Percentiles rank a stretch among this genome's conserved stretches.
Evolutionary conservation across 2,113 vertebrate genomes (phyloP).

Genomic region (Parotia lawesii): DNA sequence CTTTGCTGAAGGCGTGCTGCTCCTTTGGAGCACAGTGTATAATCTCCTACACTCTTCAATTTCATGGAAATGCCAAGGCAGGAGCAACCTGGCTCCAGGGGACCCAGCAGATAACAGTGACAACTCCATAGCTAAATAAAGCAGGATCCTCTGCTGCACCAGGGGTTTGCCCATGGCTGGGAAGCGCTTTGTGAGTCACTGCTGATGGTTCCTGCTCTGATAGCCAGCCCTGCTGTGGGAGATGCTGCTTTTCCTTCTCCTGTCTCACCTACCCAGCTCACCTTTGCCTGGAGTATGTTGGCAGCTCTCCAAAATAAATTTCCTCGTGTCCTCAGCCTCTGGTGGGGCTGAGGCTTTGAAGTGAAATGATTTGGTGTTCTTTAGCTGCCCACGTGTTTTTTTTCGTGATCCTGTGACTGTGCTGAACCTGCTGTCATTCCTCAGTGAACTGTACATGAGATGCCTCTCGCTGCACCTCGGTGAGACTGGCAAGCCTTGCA

Average conservation of each 20-base stretch:
- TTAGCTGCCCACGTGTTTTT: fast-evolving
- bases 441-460: fast-evolving
- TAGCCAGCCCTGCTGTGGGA: fast-evolving
- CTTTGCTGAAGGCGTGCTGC: not conserved
- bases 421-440: not conserved
- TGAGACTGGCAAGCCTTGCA: not conserved
- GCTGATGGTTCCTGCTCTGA: not conserved
- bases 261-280: not conserved
- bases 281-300: not conserved
- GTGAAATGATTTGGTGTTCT: not conserved
- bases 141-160: not conserved
- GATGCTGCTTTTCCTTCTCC: not conserved
- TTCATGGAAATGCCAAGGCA: not conserved
- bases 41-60: not conserved
- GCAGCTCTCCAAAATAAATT: not conserved
- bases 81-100: not conserved
- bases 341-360: not conserved
- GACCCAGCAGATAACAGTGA: not conserved
- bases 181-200: not conserved
- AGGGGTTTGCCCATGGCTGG: not conserved
- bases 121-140: not conserved
- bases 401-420: fast-evolving
- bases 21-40: not conserved
- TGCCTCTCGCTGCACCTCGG: not conserved
- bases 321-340: not conserved